These are phyloP conservation scores for Pan paniscus DNA, from an alignment of 2,113 vertebrate genomes.

Conservation along the genomic window DNA sequence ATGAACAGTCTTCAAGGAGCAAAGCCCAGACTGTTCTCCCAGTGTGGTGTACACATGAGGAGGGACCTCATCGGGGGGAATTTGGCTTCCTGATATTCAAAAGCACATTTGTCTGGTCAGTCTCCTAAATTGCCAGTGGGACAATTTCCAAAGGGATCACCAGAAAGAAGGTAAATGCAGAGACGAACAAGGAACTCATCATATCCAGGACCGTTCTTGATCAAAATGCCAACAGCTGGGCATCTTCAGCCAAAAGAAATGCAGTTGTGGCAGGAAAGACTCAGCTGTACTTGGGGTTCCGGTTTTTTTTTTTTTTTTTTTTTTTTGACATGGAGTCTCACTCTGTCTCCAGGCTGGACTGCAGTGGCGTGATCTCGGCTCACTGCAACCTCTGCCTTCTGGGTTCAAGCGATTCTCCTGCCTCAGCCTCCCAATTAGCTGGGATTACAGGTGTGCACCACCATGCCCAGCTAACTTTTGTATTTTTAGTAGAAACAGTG, in stretches of 20 bases:
- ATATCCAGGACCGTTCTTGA: neutral
- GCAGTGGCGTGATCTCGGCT: too few relatives aligned
- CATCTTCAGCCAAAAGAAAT: too few relatives aligned
- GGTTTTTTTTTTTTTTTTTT: too few relatives aligned
- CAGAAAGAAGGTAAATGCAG: neutral
- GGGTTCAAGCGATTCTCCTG: too few relatives aligned
- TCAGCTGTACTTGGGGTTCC: fast-evolving
- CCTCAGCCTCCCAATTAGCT: too few relatives aligned
- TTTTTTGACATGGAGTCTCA: too few relatives aligned
- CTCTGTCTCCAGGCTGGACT: too few relatives aligned
- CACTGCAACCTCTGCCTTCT: too few relatives aligned
- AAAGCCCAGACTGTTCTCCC: neutral
- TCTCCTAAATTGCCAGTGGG: neutral
- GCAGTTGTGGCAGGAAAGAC: too few relatives aligned
- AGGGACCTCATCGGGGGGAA: neutral
- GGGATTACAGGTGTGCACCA: too few relatives aligned
- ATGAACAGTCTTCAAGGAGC: fast-evolving
- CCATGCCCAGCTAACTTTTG: too few relatives aligned
- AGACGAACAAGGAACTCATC: neutral
- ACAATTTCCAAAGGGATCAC: neutral
- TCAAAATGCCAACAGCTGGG: neutral
- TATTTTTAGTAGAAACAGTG: too few relatives aligned
- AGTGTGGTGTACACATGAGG: fast-evolving
- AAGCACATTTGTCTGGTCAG: fast-evolving
- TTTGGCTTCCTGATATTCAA: fast-evolving